These are phyloP conservation scores for Aricia artaxerxes DNA, from an alignment of 2,888 invertebrate genomes.

Conservation along the genomic window DNA sequence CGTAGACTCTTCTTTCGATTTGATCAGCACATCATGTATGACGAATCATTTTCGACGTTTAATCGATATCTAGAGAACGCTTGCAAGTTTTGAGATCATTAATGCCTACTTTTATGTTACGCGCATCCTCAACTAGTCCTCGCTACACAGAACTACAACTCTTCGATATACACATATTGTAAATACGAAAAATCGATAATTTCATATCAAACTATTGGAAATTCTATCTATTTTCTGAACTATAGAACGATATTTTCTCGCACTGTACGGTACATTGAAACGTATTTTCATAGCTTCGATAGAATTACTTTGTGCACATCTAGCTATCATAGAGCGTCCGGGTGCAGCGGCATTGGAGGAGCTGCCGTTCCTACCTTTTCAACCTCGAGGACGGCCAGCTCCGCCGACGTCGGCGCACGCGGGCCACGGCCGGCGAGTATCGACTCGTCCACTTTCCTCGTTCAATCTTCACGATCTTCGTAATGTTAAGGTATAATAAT, in stretches of 20 bases:
- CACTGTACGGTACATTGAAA: conserved; percentile 66
- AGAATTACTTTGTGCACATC: conserved; percentile 66
- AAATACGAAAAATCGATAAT: conserved; percentile 69
- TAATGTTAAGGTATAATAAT: conserved; percentile 58
- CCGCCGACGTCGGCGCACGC: not conserved
- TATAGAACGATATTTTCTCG: conserved; percentile 70
- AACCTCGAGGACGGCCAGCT: not conserved
- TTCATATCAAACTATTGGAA: conserved; percentile 70
- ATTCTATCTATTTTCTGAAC: conserved; percentile 71
- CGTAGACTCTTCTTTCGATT: conserved; percentile 50
- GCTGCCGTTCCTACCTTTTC: not conserved
- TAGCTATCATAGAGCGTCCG: conserved; percentile 50
- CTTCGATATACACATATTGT: conserved; percentile 69
- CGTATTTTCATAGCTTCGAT: conserved; percentile 75
- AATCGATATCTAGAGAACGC: conserved; percentile 41
- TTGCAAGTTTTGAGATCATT: conserved; percentile 36
- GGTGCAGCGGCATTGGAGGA: not conserved
- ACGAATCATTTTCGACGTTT: conserved; percentile 44
- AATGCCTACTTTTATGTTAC: conserved; percentile 30
- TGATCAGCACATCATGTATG: conserved; percentile 77
- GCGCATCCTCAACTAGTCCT: conserved; percentile 36
- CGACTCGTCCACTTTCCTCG: conserved; percentile 57
- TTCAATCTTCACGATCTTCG: conserved; percentile 55
- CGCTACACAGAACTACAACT: conserved; percentile 53
- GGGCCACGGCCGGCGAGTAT: conserved; percentile 44